Base-by-base conservation (phyloP, 2,888 invertebrate genomes). In the Axea sp. region DNA sequence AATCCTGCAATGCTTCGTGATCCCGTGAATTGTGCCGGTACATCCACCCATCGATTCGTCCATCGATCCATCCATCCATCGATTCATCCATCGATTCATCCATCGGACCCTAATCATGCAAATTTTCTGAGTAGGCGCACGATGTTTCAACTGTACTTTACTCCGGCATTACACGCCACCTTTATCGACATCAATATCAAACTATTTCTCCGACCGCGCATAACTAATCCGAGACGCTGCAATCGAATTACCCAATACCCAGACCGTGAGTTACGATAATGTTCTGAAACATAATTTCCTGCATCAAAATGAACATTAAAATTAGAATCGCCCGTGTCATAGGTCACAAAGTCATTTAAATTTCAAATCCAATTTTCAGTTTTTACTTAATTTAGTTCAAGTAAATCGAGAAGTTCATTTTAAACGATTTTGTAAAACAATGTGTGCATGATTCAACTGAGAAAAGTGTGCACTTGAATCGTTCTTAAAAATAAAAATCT, bases 151-250 rank as follows among this genome's bases (percentile, higher is more conserved):
- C 30, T 31, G 64, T 49, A 49, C 71, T 71, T 62, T 71, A 62
- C 73, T 59, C 60, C 47, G 45, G 33, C 47, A 67, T 73, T 60
- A 62, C 55, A 39, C 41, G 53, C 53, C 24, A 39, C 14, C 33
- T 59, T 57, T 62, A 73, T 73, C 62, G 67, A 53, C 73, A 73
- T 73, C 65, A 60, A 73, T 73, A 73, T 68, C 55, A 47, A 67
- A 67, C 60, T 62, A 47, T 62, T 55, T 60, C 47, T 55, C 14
- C 26, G 24, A 17, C 39, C 30, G 47, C 31, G 71, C 60, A 62
- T 62, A 71, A 55, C 71, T 62, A 71, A 71, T 71, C 39, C 14
- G 12, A 31, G 37, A 55, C 17, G 65, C 37, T 14, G 39, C 43
- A 30, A 39, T 60, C 51, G 49, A 59, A 51, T 69, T 69, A 22